Evolutionary conservation across 2,113 vertebrate species (phyloP), one percentile per base, ranked within the genome.

Genomic region (Gambusia holbrooki): DNA sequence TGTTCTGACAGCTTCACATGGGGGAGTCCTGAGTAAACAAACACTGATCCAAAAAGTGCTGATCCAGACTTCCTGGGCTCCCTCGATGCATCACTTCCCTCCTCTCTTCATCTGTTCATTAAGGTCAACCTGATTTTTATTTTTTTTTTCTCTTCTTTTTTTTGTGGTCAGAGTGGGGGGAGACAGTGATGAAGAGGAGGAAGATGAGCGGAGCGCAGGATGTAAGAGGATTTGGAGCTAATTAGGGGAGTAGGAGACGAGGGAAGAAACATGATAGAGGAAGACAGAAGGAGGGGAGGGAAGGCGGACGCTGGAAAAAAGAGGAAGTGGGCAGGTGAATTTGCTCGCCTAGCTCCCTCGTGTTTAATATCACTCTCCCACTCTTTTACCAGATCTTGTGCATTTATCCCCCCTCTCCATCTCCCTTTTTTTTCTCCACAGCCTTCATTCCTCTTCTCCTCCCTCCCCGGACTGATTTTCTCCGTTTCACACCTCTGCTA

Each of bases 281-380:
- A 62, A 79, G 48, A 71, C 54, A 30, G 77, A 70, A 66, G 70
- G 76, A 60, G 76, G 71, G 51, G 48, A 81, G 37, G 13, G 71
- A 62, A 73, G 75, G 62, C 3, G 45, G 66, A 85, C 25, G 64
- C 37, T 2, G 42, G 74, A 48, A 83, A 48, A 71, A 79, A 79
- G 70, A 69, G 62, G 63, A 77, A 91, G 89, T 91, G 83, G 89
- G 88, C 84, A 91, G 88, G 86, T 91, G 89, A 92, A 92, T 92
- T 77, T 91, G 92, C 90, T 90, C 92, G 64, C 81, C 88, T 91
- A 88, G 92, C 90, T 93, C 92, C 92, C 92, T 79, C 74, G 90
- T 93, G 92, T 92, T 93, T 93, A 91, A 91, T 91, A 92, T 92
- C 85, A 73, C 75, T 87, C 89, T 89, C 87, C 88, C 87, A 88